Percentiles rank a stretch among this genome's conserved stretches.
Conservation (phyloP, 2,888 invertebrate species). For the Mimumesa dahlbomi region DNA sequence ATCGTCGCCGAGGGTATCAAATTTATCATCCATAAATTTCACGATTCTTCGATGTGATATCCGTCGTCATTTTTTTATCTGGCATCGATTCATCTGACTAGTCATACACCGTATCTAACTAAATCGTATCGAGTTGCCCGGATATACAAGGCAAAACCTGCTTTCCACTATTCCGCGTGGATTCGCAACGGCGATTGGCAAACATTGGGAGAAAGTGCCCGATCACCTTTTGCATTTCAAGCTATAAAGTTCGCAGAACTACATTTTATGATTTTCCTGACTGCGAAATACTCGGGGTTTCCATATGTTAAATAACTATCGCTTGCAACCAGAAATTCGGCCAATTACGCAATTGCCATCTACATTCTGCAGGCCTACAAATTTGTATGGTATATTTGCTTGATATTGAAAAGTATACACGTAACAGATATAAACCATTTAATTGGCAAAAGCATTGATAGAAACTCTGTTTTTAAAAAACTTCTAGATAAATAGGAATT, state of each 20-base stretch:
- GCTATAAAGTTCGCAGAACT: conserved; percentile 17
- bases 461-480: too few relatives aligned
- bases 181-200: conserved; percentile 17
- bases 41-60: background rate
- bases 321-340: conserved; percentile 2
- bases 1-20: too few relatives aligned
- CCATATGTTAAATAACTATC: conserved; percentile 8
- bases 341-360: background rate
- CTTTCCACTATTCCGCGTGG: conserved; percentile 48
- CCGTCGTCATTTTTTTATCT: background rate
- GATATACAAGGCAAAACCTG: conserved; percentile 14
- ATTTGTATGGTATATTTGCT: background rate
- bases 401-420: background rate
- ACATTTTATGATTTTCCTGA: conserved; percentile 29
- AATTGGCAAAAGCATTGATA: too few relatives aligned
- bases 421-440: too few relatives aligned
- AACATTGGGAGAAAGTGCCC: conserved; percentile 46
- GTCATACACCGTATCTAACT: conserved; percentile 18
- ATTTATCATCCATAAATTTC: background rate
- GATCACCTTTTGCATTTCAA: conserved; percentile 34
- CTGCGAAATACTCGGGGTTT: conserved; percentile 1
- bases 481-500: too few relatives aligned
- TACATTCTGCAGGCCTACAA: background rate
- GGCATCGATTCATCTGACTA: background rate
- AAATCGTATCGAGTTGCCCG: conserved; percentile 25